A percentile compares a stretch with the other conserved stretches of the same genome.
Evolutionary conservation across 2,797 vertebrate genomes (phyloP).

Genomic region (Anniella stebbinsi): DNA sequence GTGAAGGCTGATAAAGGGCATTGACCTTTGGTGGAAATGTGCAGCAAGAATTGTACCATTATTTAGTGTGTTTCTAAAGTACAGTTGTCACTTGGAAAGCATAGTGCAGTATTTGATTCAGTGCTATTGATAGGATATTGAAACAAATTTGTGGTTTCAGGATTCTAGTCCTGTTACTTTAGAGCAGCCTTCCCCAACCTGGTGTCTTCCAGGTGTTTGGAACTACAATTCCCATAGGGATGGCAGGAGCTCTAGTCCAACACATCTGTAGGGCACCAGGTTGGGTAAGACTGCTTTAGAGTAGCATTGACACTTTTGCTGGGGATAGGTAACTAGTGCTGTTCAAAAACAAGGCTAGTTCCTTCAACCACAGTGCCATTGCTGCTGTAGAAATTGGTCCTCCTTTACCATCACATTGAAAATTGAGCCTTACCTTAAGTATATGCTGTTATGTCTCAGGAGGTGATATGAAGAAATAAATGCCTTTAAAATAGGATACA

Average conservation of each 20-base stretch:
- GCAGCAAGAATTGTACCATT: background rate
- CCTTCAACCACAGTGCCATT: background rate
- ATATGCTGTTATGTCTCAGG: background rate
- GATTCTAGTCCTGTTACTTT: background rate
- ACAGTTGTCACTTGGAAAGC: background rate
- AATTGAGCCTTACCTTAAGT: background rate
- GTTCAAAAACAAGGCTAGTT: background rate
- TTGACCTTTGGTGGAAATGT: background rate
- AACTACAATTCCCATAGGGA: too few relatives aligned
- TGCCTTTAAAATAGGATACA: background rate
- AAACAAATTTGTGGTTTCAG: background rate
- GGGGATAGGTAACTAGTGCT: background rate
- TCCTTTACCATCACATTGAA: too few relatives aligned
- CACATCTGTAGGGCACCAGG: too few relatives aligned
- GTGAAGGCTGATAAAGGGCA: too few relatives aligned
- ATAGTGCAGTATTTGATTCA: background rate
- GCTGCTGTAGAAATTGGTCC: background rate
- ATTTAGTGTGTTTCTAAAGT: too few relatives aligned
- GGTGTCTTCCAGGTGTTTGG: too few relatives aligned
- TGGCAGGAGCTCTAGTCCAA: too few relatives aligned
- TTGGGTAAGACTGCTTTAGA: background rate
- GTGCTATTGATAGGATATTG: background rate
- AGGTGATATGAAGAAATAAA: background rate
- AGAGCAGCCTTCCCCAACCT: too few relatives aligned
- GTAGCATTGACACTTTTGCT: too few relatives aligned